Conservation (phyloP, 1,140 invertebrate species). For the Neodiprion fabricii region DNA sequence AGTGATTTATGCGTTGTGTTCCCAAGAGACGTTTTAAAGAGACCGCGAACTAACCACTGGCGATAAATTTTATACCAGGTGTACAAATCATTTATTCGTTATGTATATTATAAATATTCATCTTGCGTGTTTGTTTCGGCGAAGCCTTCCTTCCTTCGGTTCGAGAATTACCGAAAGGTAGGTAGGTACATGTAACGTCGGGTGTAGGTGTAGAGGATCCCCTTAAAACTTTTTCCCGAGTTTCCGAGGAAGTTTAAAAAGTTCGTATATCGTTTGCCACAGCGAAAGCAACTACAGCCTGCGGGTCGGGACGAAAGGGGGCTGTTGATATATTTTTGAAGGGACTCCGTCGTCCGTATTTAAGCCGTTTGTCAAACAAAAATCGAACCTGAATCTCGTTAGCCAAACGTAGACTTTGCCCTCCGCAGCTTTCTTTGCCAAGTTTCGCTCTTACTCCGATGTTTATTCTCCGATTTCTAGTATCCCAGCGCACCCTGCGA, state of each 20-base stretch:
- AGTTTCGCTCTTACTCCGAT: background rate
- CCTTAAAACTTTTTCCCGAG: background rate
- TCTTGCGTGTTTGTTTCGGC: background rate
- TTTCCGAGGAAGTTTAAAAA: background rate
- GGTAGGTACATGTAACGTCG: too few species aligned
- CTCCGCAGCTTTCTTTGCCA: background rate
- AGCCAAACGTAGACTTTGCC: background rate
- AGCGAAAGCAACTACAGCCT: background rate
- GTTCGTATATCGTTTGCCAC: background rate
- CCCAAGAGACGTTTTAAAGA: background rate
- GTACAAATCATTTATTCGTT: slow-evolving; percentile 3
- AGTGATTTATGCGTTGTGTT: background rate
- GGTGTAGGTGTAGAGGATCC: background rate
- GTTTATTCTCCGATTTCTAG: background rate
- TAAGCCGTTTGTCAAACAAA: slow-evolving; percentile 11
- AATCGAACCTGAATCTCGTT: slow-evolving; percentile 4
- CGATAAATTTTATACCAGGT: background rate
- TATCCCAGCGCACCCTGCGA: background rate
- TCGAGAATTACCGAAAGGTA: too few species aligned
- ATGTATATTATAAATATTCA: background rate
- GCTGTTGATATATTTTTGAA: slow-evolving; percentile 12
- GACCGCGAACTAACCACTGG: background rate
- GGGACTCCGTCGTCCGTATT: background rate
- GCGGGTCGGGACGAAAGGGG: background rate
- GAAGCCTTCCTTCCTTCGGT: background rate